Evolutionary conservation across 92 coral and sea anemone genomes (phyloP).

Genomic region (Heliopora coerulea): DNA sequence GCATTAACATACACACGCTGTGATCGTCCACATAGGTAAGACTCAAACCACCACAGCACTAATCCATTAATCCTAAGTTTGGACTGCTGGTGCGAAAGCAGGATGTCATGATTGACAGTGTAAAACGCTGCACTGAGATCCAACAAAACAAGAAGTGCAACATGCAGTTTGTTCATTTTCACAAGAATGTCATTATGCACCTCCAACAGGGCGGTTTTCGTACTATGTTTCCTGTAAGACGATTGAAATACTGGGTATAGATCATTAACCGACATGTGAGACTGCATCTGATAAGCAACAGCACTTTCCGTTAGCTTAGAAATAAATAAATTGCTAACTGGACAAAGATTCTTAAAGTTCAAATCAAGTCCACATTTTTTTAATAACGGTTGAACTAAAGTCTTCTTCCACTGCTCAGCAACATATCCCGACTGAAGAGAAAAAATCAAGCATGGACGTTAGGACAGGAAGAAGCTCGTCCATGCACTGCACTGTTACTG

Average conservation of each 20-base stretch:
- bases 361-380: conserved; percentile 51
- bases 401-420: conserved; percentile 52
- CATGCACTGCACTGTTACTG: conserved; percentile 30
- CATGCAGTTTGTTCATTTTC: conserved; percentile 46
- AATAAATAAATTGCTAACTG: conserved; percentile 52
- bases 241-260: conserved; percentile 30
- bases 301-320: conserved; percentile 58
- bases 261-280: conserved; percentile 41
- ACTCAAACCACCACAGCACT: conserved; percentile 52
- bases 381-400: conserved; percentile 50
- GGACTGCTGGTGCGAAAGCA: conserved; percentile 13
- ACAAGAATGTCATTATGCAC: conserved; percentile 4
- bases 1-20: conserved; percentile 47
- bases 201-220: conserved; percentile 42
- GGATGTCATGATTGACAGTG: conserved; percentile 47
- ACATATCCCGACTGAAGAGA: conserved; percentile 56
- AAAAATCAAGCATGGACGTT: conserved; percentile 46
- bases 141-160: not conserved
- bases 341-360: conserved; percentile 57
- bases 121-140: conserved; percentile 45
- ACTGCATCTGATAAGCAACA: conserved; percentile 39
- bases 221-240: conserved; percentile 43
- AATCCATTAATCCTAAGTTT: conserved; percentile 37
- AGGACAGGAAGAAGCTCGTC: conserved; percentile 50
- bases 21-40: conserved; percentile 49